Evolutionary conservation across 2,113 vertebrate genomes (phyloP).

Genomic region (Cebidichthys violaceus): DNA sequence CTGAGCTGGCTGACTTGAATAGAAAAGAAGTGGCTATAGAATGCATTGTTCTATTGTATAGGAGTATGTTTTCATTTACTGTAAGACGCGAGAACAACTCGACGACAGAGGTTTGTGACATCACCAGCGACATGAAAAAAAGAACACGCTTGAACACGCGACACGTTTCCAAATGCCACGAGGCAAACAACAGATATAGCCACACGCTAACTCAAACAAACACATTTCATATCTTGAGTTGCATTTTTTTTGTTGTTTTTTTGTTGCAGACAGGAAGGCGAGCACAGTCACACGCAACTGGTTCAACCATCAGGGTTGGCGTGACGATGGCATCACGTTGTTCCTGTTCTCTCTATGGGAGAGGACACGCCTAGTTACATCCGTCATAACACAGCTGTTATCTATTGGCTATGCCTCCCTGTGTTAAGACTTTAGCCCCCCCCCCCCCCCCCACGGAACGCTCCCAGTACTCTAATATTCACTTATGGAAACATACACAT

Average conservation of each 20-base stretch:
- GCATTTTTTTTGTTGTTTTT: background rate
- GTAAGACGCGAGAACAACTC: constrained; percentile 21
- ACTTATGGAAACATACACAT: constrained; percentile 61
- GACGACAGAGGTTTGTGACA: constrained; percentile 18
- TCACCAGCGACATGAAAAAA: background rate
- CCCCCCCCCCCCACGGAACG: no score
- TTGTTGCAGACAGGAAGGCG: background rate
- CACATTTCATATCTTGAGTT: constrained; percentile 47
- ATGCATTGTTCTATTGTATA: constrained; percentile 65
- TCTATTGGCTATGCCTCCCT: constrained; percentile 38
- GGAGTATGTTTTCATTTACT: constrained; percentile 35
- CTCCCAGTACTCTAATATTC: constrained; percentile 8
- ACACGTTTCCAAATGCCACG: constrained; percentile 29
- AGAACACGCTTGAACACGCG: background rate
- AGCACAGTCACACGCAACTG: background rate
- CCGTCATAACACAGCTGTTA: constrained; percentile 60
- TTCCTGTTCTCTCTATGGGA: constrained; percentile 6
- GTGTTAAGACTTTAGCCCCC: constrained; percentile 4
- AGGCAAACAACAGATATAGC: constrained; percentile 42
- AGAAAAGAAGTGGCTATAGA: constrained; percentile 41
- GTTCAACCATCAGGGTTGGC: constrained; percentile 1
- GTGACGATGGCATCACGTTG: constrained; percentile 25
- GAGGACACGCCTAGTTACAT: constrained; percentile 37
- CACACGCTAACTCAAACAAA: constrained; percentile 37
- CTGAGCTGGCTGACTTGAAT: constrained; percentile 54